Evolutionary conservation across 64 coral and sea anemone species (phyloP), one percentile per base, ranked within the genome.

Genomic region (Stichodactyla mertensii): DNA sequence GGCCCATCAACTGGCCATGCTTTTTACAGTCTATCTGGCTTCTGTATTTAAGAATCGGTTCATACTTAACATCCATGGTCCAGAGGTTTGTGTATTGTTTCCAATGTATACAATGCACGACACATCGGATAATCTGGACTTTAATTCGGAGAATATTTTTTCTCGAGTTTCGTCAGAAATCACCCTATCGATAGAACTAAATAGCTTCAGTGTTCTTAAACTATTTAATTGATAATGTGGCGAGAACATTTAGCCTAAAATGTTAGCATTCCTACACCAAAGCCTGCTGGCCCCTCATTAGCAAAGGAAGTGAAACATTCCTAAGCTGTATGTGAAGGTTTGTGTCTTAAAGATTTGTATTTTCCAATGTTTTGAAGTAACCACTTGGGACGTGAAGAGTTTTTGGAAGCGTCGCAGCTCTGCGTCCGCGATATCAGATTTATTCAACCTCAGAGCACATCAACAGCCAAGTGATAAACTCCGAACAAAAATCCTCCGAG

Each of bases 181-280:
- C 69, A 74, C 69, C 69, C 69, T 7, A 22, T 20, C 64, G 64
- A 74, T 74, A 74, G 69, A 4, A 74, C 69, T 74, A 74, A 74
- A 74, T 74, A 74, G 69, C 69, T 74, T 23, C 69, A 74, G 69
- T 74, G 69, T 74, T 74, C 69, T 74, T 74, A n/a, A 81, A 81
- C 78, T 81, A 81, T 53, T 81, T 53, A 81, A 81, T 81, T 81
- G 78, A 55, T 81, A 81, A 81, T 53, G 78, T 81, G 78, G 51
- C 53, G 53, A 55, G 18, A 81, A 55, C 53, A 6, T 81, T 81
- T 81, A 81, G 78, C 78, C 16, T 55, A 55, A 81, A 81, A 74
- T 74, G 51, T 81, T 81, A 81, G 11, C 78, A 81, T 81, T 54
- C 53, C 54, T 81, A 55, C 20, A 54, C 16, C 51, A 55, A 53